Percentiles rank a stretch among this genome's conserved stretches.
These are phyloP conservation scores for Brienomyrus longianalis DNA, from an alignment of 2,113 vertebrate genomes.

Conservation along the genomic window DNA sequence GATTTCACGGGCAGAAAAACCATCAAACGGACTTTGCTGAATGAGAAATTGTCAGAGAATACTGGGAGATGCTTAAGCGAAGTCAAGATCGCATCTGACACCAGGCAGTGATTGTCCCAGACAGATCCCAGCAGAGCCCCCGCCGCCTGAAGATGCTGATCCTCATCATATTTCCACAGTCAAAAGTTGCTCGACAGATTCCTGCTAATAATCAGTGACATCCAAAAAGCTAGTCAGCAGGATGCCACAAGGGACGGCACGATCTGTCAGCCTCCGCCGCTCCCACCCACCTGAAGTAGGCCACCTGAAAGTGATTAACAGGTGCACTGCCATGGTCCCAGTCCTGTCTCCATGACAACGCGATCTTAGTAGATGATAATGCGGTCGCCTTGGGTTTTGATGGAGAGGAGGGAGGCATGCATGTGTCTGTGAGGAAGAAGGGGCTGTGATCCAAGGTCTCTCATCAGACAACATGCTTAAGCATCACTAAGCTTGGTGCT, in stretches of 20 bases:
- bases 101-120: background rate
- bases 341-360: conserved; percentile 65
- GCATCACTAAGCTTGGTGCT: background rate
- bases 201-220: background rate
- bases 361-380: conserved; percentile 67
- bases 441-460: background rate
- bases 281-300: conserved; percentile 60
- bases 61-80: background rate
- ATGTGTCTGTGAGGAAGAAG: conserved; percentile 54
- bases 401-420: conserved; percentile 58
- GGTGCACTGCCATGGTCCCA: conserved; percentile 54
- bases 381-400: conserved; percentile 54
- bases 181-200: background rate
- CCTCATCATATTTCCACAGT: background rate
- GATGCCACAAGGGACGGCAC: background rate
- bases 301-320: conserved; percentile 59
- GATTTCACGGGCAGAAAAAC: background rate
- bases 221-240: background rate
- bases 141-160: background rate
- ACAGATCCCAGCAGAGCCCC: background rate
- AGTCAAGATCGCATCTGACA: background rate
- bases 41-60: background rate
- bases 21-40: background rate
- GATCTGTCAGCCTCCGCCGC: background rate
- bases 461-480: background rate